Conservation (phyloP, 1,140 invertebrate genomes). For the Drosophila athabasca region DNA sequence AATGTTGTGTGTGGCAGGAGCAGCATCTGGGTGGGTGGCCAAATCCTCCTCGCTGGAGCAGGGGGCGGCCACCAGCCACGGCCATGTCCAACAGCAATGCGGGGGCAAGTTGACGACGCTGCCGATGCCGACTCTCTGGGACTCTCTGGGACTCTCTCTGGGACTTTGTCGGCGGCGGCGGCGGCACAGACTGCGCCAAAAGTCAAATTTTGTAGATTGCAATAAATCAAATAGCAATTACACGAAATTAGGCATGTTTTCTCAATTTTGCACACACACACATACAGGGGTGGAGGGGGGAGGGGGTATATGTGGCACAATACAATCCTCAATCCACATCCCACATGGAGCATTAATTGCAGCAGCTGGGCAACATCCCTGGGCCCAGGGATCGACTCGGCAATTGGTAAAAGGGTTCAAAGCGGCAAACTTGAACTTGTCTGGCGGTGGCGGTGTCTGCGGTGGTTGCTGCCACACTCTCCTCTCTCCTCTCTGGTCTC, state of each 20-base stretch:
- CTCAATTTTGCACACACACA: conserved; percentile 71
- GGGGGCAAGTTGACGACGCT: not conserved
- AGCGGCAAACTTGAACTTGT: conserved; percentile 77
- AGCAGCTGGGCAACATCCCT: conserved; percentile 63
- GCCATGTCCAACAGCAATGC: conserved; percentile 17
- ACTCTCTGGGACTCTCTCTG: conserved; percentile 16
- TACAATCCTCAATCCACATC: conserved; percentile 26
- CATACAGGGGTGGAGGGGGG: not conserved
- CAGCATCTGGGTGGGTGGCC: conserved; percentile 63
- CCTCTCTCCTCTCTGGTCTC: not conserved
- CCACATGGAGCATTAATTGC: conserved; percentile 74
- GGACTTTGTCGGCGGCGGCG: conserved; percentile 53
- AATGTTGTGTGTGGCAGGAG: conserved; percentile 35
- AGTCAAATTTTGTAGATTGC: conserved; percentile 83
- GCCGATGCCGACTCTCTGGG: no score
- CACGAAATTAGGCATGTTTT: conserved; percentile 84
- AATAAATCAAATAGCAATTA: conserved; percentile 84
- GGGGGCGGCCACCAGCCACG: conserved; percentile 39
- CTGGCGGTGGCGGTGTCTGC: conserved; percentile 22
- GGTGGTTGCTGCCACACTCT: conserved; percentile 54
- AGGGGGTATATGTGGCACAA: not conserved
- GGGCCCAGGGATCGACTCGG: conserved; percentile 21
- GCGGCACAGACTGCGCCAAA: conserved; percentile 71
- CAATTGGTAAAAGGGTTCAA: conserved; percentile 80
- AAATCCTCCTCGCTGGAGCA: conserved; percentile 5